Conservation (phyloP, 1,140 invertebrate species). For the Drosophila nasuta region DNA sequence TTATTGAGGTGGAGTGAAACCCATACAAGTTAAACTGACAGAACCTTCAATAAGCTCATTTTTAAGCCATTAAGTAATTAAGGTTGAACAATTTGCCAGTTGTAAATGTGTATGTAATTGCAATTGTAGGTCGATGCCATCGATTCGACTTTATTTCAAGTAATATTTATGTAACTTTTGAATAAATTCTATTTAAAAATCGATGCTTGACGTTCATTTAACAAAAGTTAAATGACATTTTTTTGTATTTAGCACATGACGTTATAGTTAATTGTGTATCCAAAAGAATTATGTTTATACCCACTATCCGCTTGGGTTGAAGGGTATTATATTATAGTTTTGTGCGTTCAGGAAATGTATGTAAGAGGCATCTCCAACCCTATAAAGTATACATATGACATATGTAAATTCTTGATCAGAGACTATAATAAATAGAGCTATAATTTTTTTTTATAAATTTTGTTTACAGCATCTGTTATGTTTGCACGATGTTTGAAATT, state of each 20-base stretch:
- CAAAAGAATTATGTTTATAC: not conserved
- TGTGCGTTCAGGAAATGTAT: too few species aligned
- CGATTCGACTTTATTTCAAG: constrained; percentile 18
- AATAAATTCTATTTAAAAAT: constrained; percentile 1
- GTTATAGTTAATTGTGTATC: not conserved
- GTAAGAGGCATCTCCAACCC: too few species aligned
- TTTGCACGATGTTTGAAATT: too few species aligned
- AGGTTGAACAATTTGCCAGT: constrained; percentile 56
- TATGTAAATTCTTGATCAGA: too few species aligned
- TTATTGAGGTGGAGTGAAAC: constrained; percentile 28
- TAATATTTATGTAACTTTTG: constrained; percentile 6
- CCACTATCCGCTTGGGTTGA: too few species aligned
- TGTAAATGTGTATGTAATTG: constrained; percentile 22
- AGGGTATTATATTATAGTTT: too few species aligned
- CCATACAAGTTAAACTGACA: constrained; percentile 59
- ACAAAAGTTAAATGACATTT: constrained; percentile 8
- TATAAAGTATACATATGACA: too few species aligned
- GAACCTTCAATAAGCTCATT: constrained; percentile 55
- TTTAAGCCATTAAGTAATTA: constrained; percentile 79
- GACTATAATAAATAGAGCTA: too few species aligned
- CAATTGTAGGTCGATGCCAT: constrained; percentile 14
- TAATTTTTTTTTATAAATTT: too few species aligned
- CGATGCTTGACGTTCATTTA: not conserved
- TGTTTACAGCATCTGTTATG: too few species aligned
- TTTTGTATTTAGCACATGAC: not conserved